phyloP scores from a whole-genome alignment of 2,113 vertebrate genomes.

The Propithecus coquereli region DNA sequence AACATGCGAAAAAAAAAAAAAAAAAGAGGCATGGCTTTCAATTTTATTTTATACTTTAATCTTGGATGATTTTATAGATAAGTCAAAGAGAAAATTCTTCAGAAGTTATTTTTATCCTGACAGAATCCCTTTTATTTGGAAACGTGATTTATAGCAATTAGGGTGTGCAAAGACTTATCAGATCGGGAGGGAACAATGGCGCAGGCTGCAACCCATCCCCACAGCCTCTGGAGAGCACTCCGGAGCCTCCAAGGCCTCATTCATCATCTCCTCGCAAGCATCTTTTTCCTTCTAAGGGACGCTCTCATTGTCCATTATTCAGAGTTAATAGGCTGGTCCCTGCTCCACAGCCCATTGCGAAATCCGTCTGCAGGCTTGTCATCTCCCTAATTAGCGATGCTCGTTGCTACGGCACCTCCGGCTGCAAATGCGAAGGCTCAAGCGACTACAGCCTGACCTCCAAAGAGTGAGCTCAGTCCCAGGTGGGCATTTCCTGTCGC shows the following conservation, averaged over 20 bases:
- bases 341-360: neutral
- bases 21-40: neutral
- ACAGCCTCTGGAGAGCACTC: neutral
- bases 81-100: neutral
- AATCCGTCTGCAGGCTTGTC: neutral
- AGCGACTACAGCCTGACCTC: neutral
- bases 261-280: neutral
- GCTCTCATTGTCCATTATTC: neutral
- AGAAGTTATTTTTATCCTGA: conserved; percentile 18
- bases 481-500: neutral
- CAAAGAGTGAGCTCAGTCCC: neutral
- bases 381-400: neutral
- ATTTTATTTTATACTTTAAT: neutral
- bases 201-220: neutral
- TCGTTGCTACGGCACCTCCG: neutral
- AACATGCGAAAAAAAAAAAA: neutral
- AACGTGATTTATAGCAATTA: neutral
- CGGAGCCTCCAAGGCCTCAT: neutral
- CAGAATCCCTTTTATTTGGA: neutral
- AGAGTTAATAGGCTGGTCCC: neutral
- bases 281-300: neutral
- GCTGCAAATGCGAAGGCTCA: neutral
- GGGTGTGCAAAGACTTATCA: neutral
- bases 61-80: neutral
- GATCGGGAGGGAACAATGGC: neutral